phyloP scores from a whole-genome alignment of 1,140 invertebrate genomes.

The Dolichoris vasculosae region DNA sequence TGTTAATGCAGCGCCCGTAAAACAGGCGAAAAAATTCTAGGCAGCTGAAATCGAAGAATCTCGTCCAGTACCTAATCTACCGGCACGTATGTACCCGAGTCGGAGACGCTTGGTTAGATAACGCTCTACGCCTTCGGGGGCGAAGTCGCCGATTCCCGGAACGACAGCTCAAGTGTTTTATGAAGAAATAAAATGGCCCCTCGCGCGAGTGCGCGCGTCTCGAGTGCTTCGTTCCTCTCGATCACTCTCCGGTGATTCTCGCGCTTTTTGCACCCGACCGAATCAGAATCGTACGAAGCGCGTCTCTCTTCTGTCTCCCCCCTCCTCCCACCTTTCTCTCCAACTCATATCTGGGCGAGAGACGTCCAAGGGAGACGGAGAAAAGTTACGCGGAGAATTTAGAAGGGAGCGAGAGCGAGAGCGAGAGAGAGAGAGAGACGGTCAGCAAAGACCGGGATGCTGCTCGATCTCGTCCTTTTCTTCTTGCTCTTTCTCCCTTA shows the following conservation, averaged over 20 bases:
- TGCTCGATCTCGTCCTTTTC: not conserved
- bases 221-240: conserved; percentile 21
- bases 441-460: not conserved
- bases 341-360: not conserved
- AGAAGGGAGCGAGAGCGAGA: not conserved
- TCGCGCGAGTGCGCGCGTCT: conserved; percentile 36
- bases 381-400: conserved; percentile 15
- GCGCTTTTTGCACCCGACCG: conserved; percentile 36
- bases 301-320: not conserved
- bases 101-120: conserved; percentile 31
- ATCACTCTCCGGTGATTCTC: conserved; percentile 36
- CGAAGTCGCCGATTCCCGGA: conserved; percentile 18
- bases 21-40: not conserved
- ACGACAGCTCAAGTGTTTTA: conserved; percentile 49
- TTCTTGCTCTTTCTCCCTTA: conserved; percentile 16
- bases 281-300: not conserved
- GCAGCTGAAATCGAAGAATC: not conserved
- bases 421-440: not conserved
- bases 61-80: not conserved
- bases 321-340: not conserved
- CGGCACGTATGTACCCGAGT: not conserved
- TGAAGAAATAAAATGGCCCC: conserved; percentile 50
- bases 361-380: not conserved
- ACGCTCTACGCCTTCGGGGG: not conserved
- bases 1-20: not conserved